Base-by-base conservation (phyloP, 1,140 invertebrate species). In the Drosophila nebulosa region DNA sequence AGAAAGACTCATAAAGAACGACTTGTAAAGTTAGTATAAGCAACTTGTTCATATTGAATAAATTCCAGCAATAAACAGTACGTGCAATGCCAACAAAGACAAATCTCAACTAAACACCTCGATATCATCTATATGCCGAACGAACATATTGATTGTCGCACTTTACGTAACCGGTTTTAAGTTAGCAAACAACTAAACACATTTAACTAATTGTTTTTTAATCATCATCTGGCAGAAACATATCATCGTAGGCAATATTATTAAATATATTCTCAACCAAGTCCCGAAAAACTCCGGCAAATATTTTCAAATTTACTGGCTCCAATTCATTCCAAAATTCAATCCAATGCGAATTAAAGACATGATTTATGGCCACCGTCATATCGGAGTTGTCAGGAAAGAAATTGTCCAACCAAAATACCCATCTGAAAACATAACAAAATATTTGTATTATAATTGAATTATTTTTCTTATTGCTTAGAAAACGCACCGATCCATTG, bases 311-410 rank as follows among this genome's bases (percentile, higher is more conserved):
- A 12, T 85, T 66, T 1, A 1, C 27, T 2, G 80, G 80, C 27
- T 85, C 80, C 51, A 85, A 30, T 14, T 85, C 80, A 51, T 85
- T 85, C 80, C 80, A 85, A 36, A 85, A 74, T 12, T 79, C 76
- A 5, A 84, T 26, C 80, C 80, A 84, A 42, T 84, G 65, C 1
- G 4, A 4, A 30, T 85, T 85, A 16, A 85, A 64, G 2, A 85
- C 51, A 3, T 70, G 55, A 46, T 85, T 85, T 3, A 85, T 12
- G 6, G 66, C 63, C 24, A 77, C 64, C 9, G 80, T 66, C n/a
- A 84, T 2, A 53, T 85, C 80, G 22, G 64, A 57, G 16, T 85
- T 85, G 0, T 72, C 66, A 0, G 42, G 42, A 10, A 79, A 79
- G 21, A 85, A 55, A n/a, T 85, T 72, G 16, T 85, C 76, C 60